Percentiles rank a stretch among this genome's conserved stretches.
Evolutionary conservation across 1,140 invertebrate species (phyloP).

Genomic region (Drosophila lacteicornis): DNA sequence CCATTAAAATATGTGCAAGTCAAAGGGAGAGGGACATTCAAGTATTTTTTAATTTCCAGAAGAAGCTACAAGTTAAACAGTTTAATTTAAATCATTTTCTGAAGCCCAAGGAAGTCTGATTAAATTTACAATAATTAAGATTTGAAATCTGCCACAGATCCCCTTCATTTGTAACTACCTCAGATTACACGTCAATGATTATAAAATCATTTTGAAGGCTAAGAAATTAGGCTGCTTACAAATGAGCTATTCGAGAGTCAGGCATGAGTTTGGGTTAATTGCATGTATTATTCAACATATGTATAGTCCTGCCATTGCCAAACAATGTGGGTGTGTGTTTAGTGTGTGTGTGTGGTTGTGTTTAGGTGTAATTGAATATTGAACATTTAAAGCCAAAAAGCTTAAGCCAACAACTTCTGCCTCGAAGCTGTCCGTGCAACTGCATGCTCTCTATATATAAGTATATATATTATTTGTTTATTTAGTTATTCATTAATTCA

Average conservation of each 20-base stretch:
- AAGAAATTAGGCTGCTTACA: neutral
- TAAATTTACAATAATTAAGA: neutral
- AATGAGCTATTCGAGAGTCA: no score
- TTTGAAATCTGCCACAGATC: no score
- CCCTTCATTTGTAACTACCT: neutral
- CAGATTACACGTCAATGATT: neutral
- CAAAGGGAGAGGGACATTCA: neutral
- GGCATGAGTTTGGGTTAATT: neutral
- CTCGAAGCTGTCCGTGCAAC: conserved; percentile 43
- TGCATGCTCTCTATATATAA: conserved; percentile 32
- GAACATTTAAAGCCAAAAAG: conserved; percentile 48
- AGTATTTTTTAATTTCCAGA: neutral
- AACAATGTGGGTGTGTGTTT: neutral
- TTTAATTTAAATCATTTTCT: no score
- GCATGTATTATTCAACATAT: conserved; percentile 14
- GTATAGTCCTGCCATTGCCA: conserved; percentile 20
- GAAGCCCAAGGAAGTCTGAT: neutral
- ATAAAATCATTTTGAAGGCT: neutral
- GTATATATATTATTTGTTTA: neutral
- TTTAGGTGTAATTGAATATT: conserved; percentile 41
- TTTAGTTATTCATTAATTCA: conserved; percentile 2
- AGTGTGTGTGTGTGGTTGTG: conserved; percentile 5
- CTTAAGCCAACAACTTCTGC: conserved; percentile 34
- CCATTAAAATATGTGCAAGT: neutral
- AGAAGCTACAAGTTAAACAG: neutral